Conservation (phyloP, 1,140 invertebrate species). For the Bombus pascuorum region DNA sequence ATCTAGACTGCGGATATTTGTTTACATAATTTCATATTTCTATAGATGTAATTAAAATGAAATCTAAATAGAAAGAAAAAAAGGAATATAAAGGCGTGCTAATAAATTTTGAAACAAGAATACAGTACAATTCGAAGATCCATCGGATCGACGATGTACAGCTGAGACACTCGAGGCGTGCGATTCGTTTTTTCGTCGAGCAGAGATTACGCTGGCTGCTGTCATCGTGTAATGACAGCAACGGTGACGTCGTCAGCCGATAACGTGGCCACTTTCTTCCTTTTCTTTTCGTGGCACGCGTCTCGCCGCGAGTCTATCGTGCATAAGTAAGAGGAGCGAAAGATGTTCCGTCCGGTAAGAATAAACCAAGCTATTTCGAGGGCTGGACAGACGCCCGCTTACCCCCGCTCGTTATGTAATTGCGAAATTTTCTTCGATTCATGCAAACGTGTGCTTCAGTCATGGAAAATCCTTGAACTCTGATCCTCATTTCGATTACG, state of each 20-base stretch:
- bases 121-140: background rate
- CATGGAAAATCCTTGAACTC: slow-evolving; percentile 11
- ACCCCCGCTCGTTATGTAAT: slow-evolving; percentile 77
- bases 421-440: slow-evolving; percentile 74
- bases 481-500: background rate
- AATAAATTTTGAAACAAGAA: background rate
- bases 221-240: slow-evolving; percentile 43
- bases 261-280: slow-evolving; percentile 39
- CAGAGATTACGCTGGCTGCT: slow-evolving; percentile 17
- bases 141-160: background rate
- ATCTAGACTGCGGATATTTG: background rate
- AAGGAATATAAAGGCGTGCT: background rate
- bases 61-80: background rate
- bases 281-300: slow-evolving; percentile 49
- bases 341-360: slow-evolving; percentile 79
- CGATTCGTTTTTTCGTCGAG: background rate
- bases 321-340: slow-evolving; percentile 71
- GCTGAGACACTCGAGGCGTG: background rate
- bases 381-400: slow-evolving; percentile 80
- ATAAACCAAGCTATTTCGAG: slow-evolving; percentile 81
- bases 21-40: background rate
- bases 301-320: slow-evolving; percentile 46
- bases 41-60: background rate
- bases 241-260: slow-evolving; percentile 20
- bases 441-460: slow-evolving; percentile 34